These are phyloP conservation scores for Xyrauchen texanus DNA, from an alignment of 2,113 vertebrate genomes.

Conservation along the genomic window DNA sequence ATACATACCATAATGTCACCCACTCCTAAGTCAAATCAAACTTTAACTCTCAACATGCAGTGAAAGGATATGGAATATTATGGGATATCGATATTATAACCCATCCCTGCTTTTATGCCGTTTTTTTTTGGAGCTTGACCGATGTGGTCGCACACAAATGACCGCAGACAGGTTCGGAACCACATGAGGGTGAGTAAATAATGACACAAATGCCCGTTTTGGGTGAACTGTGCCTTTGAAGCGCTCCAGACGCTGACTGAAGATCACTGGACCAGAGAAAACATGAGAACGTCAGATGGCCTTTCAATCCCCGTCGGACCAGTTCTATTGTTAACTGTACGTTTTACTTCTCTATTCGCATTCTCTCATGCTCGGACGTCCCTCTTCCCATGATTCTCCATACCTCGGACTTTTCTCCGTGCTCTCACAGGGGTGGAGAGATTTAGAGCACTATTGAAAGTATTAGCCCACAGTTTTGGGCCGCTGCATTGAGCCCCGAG, in stretches of 20 bases:
- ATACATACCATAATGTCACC: no score
- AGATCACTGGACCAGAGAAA: conserved; percentile 23
- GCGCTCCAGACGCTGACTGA: background rate
- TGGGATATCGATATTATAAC: no score
- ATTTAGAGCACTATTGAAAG: conserved; percentile 24
- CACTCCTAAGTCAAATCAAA: no score
- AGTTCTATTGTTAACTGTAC: conserved; percentile 26
- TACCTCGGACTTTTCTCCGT: background rate
- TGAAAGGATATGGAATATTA: no score
- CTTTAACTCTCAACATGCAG: no score
- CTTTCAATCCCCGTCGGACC: background rate
- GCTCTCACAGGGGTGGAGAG: background rate
- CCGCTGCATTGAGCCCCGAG: conserved; percentile 39
- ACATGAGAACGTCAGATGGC: conserved; percentile 7
- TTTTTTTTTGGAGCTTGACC: no score
- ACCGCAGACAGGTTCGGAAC: no score
- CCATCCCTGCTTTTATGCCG: no score
- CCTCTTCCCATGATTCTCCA: conserved; percentile 5
- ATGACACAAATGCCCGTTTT: no score
- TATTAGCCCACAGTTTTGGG: conserved; percentile 7
- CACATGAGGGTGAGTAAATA: no score
- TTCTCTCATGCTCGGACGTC: conserved; percentile 19
- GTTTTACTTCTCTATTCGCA: conserved; percentile 29
- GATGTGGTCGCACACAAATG: no score
- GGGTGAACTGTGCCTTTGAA: background rate